These are phyloP conservation scores for Heliconius hewitsoni DNA, from an alignment of 1,140 invertebrate genomes.

Conservation along the genomic window DNA sequence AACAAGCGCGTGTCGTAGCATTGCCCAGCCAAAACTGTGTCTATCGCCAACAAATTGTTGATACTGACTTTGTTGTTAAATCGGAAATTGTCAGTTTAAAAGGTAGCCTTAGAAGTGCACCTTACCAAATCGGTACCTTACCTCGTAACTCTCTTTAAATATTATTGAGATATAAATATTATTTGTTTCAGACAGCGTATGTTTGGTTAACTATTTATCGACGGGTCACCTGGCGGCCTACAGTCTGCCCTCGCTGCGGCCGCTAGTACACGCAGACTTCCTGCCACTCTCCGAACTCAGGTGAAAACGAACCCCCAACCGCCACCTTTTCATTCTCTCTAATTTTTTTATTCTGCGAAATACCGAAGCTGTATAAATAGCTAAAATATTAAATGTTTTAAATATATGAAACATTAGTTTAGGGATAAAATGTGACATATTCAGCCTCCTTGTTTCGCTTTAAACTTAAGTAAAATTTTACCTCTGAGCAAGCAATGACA, in stretches of 20 bases:
- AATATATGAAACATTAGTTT: neutral
- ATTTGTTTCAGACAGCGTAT: constrained; percentile 91
- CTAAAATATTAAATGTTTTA: neutral
- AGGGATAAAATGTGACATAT: neutral
- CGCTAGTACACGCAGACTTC: constrained; percentile 95
- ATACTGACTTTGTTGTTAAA: constrained; percentile 95
- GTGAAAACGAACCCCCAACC: constrained; percentile 75
- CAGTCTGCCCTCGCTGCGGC: constrained; percentile 95
- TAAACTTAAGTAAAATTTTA: constrained; percentile 21
- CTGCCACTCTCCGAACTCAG: constrained; percentile 95
- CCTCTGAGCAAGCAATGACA: constrained; percentile 31
- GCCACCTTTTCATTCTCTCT: constrained; percentile 17
- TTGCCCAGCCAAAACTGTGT: constrained; percentile 96
- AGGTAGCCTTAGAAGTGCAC: constrained; percentile 82
- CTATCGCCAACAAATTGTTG: constrained; percentile 91
- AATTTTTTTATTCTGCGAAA: constrained; percentile 26
- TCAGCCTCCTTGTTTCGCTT: constrained; percentile 23
- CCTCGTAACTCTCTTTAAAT: neutral
- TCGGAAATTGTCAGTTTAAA: constrained; percentile 96
- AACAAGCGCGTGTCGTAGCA: constrained; percentile 96
- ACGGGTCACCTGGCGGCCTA: constrained; percentile 95
- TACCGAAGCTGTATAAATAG: neutral
- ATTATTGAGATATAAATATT: too few relatives aligned
- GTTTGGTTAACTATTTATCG: constrained; percentile 95
- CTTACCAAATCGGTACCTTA: too few relatives aligned